Conservation (phyloP, 2,113 vertebrate species). For the Ancistrus triradiatus region DNA sequence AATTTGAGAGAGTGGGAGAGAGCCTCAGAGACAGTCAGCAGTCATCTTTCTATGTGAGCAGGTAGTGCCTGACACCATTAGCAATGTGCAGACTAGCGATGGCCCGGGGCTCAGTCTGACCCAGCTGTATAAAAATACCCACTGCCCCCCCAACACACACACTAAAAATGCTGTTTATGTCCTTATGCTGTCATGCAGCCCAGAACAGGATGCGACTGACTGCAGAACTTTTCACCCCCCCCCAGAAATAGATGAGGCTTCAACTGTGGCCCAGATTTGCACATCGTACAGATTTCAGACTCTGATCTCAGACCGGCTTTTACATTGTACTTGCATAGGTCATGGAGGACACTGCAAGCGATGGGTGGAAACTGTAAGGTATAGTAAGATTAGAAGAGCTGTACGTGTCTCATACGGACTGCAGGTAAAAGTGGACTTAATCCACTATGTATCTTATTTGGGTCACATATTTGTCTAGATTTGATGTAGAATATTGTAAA, state of each 20-base stretch:
- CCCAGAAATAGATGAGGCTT: slow-evolving; percentile 23
- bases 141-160: slow-evolving; percentile 22
- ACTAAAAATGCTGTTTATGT: slow-evolving; percentile 44
- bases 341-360: too few species aligned
- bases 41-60: slow-evolving; percentile 25
- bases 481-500: too few species aligned
- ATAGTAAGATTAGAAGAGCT: too few species aligned
- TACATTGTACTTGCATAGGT: background rate
- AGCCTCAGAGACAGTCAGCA: too few species aligned
- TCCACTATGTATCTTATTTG: too few species aligned
- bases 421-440: too few species aligned
- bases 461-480: too few species aligned
- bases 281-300: background rate
- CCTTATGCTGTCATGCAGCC: slow-evolving; percentile 21
- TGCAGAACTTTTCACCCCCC: slow-evolving; percentile 22
- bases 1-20: too few species aligned
- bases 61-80: slow-evolving; percentile 45
- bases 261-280: slow-evolving; percentile 28
- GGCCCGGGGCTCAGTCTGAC: slow-evolving; percentile 51
- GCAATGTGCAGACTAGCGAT: slow-evolving; percentile 38
- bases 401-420: too few species aligned
- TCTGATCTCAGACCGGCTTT: background rate
- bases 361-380: too few species aligned
- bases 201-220: slow-evolving; percentile 31
- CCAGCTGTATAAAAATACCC: slow-evolving; percentile 52